These are phyloP conservation scores for Epinotia brunnichana DNA, from an alignment of 2,888 invertebrate species.

Conservation along the genomic window DNA sequence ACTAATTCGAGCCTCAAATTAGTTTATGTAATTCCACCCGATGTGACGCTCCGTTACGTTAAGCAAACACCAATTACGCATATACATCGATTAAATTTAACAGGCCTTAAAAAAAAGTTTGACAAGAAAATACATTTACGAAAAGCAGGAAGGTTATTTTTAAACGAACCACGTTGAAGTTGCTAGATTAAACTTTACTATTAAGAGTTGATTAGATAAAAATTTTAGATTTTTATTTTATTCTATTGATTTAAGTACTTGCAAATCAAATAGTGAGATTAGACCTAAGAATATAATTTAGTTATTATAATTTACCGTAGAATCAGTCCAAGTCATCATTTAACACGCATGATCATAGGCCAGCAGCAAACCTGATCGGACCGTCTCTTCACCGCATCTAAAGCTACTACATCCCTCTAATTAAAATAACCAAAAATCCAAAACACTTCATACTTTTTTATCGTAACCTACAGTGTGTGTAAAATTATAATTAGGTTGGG, in stretches of 20 bases:
- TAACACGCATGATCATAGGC: not conserved
- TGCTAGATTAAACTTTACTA: too few relatives aligned
- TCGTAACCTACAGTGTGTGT: constrained; percentile 26
- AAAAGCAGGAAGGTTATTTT: not conserved
- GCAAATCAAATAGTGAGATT: not conserved
- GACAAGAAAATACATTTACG: constrained; percentile 11
- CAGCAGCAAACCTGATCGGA: not conserved
- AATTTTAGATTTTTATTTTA: too few relatives aligned
- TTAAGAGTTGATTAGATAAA: too few relatives aligned
- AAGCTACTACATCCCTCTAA: constrained; percentile 6
- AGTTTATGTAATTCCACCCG: constrained; percentile 41
- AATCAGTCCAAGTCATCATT: not conserved
- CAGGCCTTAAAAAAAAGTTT: constrained; percentile 27
- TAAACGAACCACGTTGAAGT: not conserved
- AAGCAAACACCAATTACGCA: constrained; percentile 42
- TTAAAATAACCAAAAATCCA: constrained; percentile 22
- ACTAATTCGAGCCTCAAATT: constrained; percentile 43
- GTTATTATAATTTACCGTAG: not conserved
- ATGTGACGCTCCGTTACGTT: constrained; percentile 36
- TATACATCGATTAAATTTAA: constrained; percentile 22
- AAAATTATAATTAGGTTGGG: constrained; percentile 52
- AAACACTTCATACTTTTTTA: constrained; percentile 31
- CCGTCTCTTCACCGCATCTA: not conserved
- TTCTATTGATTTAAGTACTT: not conserved
- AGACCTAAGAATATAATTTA: too few relatives aligned